phyloP scores from a whole-genome alignment of 64 coral and sea anemone genomes.

The Pocillopora verrucosa region DNA sequence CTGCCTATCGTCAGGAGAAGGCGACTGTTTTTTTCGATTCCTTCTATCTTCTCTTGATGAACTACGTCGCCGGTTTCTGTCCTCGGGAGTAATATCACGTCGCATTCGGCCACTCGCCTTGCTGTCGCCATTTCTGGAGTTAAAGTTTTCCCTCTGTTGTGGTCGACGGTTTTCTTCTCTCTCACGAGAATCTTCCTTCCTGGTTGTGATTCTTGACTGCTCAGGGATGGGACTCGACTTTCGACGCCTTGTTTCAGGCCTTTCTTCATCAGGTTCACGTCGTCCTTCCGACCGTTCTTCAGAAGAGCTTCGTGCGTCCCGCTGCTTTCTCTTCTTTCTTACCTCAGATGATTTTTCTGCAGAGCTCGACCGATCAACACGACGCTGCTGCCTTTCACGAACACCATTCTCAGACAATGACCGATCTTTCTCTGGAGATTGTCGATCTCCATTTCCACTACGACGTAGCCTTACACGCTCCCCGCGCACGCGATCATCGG shows the following conservation, averaged over 20 bases:
- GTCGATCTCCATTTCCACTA: background rate
- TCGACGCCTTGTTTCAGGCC: background rate
- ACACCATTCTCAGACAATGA: background rate
- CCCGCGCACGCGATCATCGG: background rate
- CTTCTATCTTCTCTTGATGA: slow-evolving; percentile 20
- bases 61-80: slow-evolving; percentile 1
- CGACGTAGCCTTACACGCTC: background rate
- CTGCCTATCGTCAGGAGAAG: background rate
- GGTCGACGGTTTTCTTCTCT: background rate
- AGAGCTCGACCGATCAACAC: background rate
- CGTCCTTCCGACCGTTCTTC: background rate
- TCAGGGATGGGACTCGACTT: slow-evolving; percentile 12
- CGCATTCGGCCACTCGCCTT: background rate
- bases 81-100: background rate
- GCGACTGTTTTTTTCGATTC: background rate
- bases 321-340: slow-evolving; percentile 9
- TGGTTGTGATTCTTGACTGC: background rate
- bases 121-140: background rate
- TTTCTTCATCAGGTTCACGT: background rate
- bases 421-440: background rate
- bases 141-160: background rate
- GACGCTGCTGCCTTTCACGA: background rate
- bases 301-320: background rate
- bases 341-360: slow-evolving; percentile 15
- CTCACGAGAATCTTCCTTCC: slow-evolving; percentile 13